A percentile compares a stretch with the other conserved stretches of the same genome.
phyloP scores from a whole-genome alignment of 2,113 vertebrate genomes.

The Vulpes ferrilata region DNA sequence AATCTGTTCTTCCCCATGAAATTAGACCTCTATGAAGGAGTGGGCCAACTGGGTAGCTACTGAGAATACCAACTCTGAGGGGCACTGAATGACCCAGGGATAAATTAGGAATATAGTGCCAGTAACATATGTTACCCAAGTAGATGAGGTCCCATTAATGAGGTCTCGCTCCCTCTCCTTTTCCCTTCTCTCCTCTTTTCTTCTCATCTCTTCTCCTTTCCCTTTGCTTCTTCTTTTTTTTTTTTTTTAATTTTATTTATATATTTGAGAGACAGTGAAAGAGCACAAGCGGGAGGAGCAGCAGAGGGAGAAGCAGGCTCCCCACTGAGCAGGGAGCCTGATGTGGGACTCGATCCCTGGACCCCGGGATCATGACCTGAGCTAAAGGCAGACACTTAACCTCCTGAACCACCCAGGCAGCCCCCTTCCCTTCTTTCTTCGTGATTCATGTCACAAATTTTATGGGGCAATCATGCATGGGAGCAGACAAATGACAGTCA shows the following conservation, averaged over 20 bases:
- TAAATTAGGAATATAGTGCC: neutral
- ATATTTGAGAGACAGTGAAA: too few species aligned
- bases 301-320: too few species aligned
- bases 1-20: neutral
- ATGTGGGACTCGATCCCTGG: too few species aligned
- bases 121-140: neutral
- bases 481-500: neutral
- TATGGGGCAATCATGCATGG: neutral
- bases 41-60: neutral
- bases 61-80: neutral
- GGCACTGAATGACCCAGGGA: neutral
- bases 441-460: neutral
- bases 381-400: too few species aligned
- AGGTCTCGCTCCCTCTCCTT: neutral
- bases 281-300: too few species aligned
- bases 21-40: neutral
- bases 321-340: too few species aligned
- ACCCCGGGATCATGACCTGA: too few species aligned
- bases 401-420: too few species aligned
- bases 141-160: neutral
- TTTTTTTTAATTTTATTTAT: too few species aligned
- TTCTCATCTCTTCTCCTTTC: rapidly evolving
- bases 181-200: neutral
- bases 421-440: neutral
- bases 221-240: neutral